Evolutionary conservation across 2,113 vertebrate species (phyloP).

Genomic region (Python bivittatus): DNA sequence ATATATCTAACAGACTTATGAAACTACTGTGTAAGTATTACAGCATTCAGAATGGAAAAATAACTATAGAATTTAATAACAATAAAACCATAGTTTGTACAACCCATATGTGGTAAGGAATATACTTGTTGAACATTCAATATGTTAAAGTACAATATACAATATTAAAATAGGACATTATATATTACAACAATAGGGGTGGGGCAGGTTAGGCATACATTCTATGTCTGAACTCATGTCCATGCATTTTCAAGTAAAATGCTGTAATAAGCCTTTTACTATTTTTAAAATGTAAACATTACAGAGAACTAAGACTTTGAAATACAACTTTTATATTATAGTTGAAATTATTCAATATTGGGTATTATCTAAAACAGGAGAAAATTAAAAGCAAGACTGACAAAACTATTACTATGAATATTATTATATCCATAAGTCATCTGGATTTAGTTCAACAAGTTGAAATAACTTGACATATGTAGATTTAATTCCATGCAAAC

Average conservation of each 20-base stretch:
- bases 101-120: neutral
- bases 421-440: neutral
- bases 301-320: neutral
- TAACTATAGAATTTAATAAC: conserved; percentile 12
- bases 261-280: neutral
- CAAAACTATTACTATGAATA: neutral
- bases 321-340: neutral
- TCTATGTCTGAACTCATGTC: neutral
- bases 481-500: neutral
- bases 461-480: neutral
- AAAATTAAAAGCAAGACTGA: neutral
- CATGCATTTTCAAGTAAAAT: neutral
- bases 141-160: neutral
- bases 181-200: neutral
- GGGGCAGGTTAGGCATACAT: neutral
- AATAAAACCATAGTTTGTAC: neutral
- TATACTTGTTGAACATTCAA: fast-evolving
- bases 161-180: neutral
- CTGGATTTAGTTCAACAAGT: neutral
- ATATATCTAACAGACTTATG: conserved; percentile 42
- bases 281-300: neutral
- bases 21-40: conserved; percentile 17
- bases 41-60: neutral
- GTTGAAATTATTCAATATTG: neutral
- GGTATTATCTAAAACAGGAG: neutral